These are phyloP conservation scores for Atta cephalotes DNA, from an alignment of 1,140 invertebrate species.

Conservation along the genomic window DNA sequence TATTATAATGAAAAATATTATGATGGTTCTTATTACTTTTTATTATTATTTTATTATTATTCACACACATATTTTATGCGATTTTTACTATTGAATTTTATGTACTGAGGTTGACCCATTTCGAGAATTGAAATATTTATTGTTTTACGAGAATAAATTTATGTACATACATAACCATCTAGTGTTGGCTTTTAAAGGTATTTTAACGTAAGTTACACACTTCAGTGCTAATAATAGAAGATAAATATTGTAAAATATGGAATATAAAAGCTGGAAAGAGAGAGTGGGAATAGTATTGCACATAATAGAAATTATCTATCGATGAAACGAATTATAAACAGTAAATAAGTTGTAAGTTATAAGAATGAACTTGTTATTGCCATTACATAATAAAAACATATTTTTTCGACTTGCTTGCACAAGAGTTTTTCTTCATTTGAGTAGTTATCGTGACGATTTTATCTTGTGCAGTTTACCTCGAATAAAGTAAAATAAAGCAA, in stretches of 20 bases:
- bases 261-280: slow-evolving; percentile 6
- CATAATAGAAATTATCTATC: slow-evolving; percentile 12
- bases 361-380: slow-evolving; percentile 15
- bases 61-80: too few species aligned
- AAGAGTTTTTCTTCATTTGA: slow-evolving; percentile 9
- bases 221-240: background rate
- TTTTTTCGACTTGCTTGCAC: slow-evolving; percentile 8
- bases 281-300: background rate
- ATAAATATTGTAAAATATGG: background rate
- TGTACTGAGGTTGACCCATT: too few species aligned
- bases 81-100: too few species aligned
- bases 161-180: too few species aligned
- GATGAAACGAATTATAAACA: slow-evolving; percentile 14
- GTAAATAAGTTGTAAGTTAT: slow-evolving; percentile 11
- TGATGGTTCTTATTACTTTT: too few species aligned
- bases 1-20: too few species aligned
- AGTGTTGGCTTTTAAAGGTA: too few species aligned
- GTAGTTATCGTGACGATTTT: slow-evolving; percentile 15
- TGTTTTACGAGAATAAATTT: too few species aligned
- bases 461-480: background rate
- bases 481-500: slow-evolving; percentile 15
- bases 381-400: slow-evolving; percentile 25
- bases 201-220: background rate
- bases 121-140: too few species aligned
- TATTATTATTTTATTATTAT: too few species aligned